These are phyloP conservation scores for Aporrectodea caliginosa DNA, from an alignment of 1,140 invertebrate species.

Conservation along the genomic window DNA sequence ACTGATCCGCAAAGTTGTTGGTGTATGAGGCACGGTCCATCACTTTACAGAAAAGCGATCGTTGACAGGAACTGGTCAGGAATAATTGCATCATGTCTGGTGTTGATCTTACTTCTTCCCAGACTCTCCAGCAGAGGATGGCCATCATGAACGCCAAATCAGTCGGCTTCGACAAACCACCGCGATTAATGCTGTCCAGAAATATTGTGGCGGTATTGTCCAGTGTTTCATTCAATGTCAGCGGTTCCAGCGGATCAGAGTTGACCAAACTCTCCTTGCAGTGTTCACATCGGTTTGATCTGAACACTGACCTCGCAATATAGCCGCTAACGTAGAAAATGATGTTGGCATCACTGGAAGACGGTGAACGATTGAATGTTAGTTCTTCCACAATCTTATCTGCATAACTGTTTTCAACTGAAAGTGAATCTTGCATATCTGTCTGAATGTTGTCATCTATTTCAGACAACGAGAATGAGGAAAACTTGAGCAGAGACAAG, in stretches of 20 bases:
- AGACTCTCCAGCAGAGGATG: not conserved
- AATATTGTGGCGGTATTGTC: not conserved
- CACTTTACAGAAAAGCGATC: not conserved
- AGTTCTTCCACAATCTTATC: not conserved
- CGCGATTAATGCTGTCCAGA: not conserved
- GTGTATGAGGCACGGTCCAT: not conserved
- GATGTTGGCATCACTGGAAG: slow-evolving; percentile 21
- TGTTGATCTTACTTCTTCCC: not conserved
- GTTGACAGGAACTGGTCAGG: not conserved
- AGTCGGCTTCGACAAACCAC: not conserved
- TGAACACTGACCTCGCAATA: not conserved
- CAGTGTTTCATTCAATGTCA: not conserved
- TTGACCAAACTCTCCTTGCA: not conserved
- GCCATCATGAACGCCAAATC: not conserved
- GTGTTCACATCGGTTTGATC: not conserved
- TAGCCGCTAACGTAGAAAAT: not conserved
- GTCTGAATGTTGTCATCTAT: not conserved
- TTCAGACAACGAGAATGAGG: not conserved
- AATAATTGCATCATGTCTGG: not conserved
- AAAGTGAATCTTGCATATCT: not conserved
- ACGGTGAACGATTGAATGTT: not conserved
- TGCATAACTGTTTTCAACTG: not conserved
- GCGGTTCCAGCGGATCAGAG: not conserved
- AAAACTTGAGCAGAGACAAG: not conserved
- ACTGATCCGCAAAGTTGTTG: not conserved